Conservation (phyloP, 2,797 vertebrate species). For the Acropternis orthonyx region DNA sequence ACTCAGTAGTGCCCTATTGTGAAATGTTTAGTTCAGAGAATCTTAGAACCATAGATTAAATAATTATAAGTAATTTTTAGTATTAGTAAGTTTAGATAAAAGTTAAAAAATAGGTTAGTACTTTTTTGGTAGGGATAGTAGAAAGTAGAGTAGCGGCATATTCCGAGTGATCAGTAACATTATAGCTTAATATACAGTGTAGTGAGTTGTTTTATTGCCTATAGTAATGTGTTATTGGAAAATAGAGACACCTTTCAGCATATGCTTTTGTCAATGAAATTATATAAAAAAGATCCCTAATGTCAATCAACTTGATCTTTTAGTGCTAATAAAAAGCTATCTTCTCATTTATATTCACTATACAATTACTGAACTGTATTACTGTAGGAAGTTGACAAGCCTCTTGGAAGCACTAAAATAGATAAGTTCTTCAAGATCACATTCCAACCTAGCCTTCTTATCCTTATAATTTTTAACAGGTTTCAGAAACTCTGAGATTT, state of each 20-base stretch:
- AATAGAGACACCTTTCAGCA: background rate
- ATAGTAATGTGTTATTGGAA: background rate
- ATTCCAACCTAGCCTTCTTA: background rate
- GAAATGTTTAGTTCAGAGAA: background rate
- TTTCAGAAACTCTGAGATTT: background rate
- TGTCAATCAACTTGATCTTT: slow-evolving; percentile 5
- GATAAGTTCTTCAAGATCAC: background rate
- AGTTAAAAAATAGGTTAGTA: background rate
- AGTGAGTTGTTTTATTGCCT: background rate
- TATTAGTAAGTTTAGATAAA: background rate
- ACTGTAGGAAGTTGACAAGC: slow-evolving; percentile 8
- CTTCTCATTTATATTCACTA: background rate
- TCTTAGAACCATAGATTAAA: background rate
- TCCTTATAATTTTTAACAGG: background rate
- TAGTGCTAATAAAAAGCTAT: slow-evolving; percentile 5
- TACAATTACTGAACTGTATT: background rate
- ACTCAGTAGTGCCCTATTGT: background rate
- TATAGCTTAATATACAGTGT: background rate
- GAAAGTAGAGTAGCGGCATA: background rate
- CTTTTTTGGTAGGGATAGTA: background rate
- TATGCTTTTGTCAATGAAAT: slow-evolving; percentile 24
- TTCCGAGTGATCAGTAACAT: background rate
- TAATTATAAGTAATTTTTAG: background rate
- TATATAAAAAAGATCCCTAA: background rate
- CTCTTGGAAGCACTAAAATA: slow-evolving; percentile 33